Conservation (phyloP, 2,888 invertebrate species). For the Meta bourneti region DNA sequence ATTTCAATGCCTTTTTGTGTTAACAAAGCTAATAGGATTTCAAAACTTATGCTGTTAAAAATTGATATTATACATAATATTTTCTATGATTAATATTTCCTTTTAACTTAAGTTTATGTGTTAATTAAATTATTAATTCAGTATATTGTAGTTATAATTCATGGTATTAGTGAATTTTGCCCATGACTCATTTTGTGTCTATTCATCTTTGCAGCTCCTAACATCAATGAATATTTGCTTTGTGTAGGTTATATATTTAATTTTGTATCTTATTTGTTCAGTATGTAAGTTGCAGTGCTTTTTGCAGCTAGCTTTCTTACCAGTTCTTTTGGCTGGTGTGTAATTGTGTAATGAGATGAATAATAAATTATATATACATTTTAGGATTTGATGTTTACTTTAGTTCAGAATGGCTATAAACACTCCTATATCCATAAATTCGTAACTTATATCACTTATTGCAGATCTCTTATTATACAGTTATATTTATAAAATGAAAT, state of each 20-base stretch:
- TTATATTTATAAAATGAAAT: no score
- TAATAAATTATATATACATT: conserved; percentile 70
- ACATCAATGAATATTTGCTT: conserved; percentile 50
- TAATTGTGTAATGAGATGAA: conserved; percentile 42
- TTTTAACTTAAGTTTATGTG: not conserved
- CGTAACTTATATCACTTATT: no score
- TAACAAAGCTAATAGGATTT: no score
- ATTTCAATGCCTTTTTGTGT: no score
- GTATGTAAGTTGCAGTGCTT: conserved; percentile 41
- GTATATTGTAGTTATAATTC: conserved; percentile 12
- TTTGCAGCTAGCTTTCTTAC: conserved; percentile 47
- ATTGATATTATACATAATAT: no score
- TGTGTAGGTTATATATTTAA: conserved; percentile 69
- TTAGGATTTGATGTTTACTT: conserved; percentile 11
- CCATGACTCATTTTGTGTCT: conserved; percentile 37
- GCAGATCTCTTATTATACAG: no score
- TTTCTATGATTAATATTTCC: no score
- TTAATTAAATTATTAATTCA: conserved; percentile 14
- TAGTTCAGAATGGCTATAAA: not conserved
- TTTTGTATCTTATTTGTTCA: conserved; percentile 41
- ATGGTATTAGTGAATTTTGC: not conserved
- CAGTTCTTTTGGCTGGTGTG: conserved; percentile 63
- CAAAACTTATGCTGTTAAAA: no score
- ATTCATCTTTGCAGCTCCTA: conserved; percentile 33
- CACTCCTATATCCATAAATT: no score